These are phyloP conservation scores for Dryobota labecula DNA, from an alignment of 2,888 invertebrate species.

Conservation along the genomic window DNA sequence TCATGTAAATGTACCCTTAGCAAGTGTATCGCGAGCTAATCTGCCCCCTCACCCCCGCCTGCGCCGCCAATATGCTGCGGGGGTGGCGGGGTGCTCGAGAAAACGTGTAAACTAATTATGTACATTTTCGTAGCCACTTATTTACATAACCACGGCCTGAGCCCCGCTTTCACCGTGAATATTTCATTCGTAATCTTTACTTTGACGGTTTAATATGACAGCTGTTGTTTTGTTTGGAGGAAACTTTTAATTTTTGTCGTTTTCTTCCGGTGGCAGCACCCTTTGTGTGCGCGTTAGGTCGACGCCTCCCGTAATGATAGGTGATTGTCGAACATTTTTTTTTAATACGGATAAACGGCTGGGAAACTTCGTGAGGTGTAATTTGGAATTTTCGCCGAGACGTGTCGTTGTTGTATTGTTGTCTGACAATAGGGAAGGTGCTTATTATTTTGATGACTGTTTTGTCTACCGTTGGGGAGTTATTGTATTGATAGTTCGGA, in stretches of 20 bases:
- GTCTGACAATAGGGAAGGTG: slow-evolving; percentile 77
- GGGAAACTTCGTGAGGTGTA: slow-evolving; percentile 83
- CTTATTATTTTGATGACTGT: slow-evolving; percentile 85
- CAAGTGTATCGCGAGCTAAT: slow-evolving; percentile 86
- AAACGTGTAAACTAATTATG: slow-evolving; percentile 91
- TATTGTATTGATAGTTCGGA: slow-evolving; percentile 68
- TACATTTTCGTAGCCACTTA: slow-evolving; percentile 90
- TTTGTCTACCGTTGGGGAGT: slow-evolving; percentile 73
- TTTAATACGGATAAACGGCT: slow-evolving; percentile 80
- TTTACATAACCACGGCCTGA: slow-evolving; percentile 90
- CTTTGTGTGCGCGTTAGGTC: slow-evolving; percentile 83
- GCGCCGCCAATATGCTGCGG: slow-evolving; percentile 81
- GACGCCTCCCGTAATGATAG: slow-evolving; percentile 88
- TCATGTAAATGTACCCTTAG: slow-evolving; percentile 89
- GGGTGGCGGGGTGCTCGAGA: slow-evolving; percentile 81
- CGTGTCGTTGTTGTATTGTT: slow-evolving; percentile 74
- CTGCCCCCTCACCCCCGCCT: slow-evolving; percentile 74
- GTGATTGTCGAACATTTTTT: slow-evolving; percentile 85
- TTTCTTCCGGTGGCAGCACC: slow-evolving; percentile 83
- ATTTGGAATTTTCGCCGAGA: slow-evolving; percentile 84
- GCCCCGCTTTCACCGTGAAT: slow-evolving; percentile 90
- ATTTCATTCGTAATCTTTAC: slow-evolving; percentile 90
- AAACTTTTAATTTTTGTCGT: slow-evolving; percentile 90
- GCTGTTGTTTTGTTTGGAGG: slow-evolving; percentile 89
- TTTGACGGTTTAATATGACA: slow-evolving; percentile 90